phyloP scores from a whole-genome alignment of 2,113 vertebrate species.

The Pterocles orientalis region DNA sequence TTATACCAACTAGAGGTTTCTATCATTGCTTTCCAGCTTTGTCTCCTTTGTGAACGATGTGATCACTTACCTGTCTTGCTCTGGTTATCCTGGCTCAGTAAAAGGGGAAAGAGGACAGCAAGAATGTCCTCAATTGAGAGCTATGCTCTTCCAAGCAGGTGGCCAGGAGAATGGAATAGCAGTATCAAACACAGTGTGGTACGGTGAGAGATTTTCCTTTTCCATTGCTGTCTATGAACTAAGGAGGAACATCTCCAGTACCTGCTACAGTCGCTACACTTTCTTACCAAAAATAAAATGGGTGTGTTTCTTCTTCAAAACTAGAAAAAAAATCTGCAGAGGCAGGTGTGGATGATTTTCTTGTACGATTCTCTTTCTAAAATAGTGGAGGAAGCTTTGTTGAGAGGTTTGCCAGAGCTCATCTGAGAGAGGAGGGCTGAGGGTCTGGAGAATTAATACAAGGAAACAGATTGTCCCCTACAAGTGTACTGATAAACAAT shows the following conservation, averaged over 20 bases:
- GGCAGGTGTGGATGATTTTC: neutral
- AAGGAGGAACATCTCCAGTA: neutral
- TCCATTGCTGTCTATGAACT: neutral
- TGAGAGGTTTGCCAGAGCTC: neutral
- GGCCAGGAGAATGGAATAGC: neutral
- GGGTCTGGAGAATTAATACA: neutral
- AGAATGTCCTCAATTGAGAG: neutral
- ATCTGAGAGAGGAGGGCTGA: neutral
- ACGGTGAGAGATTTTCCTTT: neutral
- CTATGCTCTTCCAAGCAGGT: neutral
- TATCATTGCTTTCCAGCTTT: neutral
- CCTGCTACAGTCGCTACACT: neutral
- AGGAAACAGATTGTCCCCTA: conserved; percentile 33
- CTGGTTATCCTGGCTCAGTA: neutral
- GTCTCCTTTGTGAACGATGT: neutral
- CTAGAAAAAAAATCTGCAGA: neutral
- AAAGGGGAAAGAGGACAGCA: neutral
- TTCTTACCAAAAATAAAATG: neutral
- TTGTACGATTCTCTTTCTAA: neutral
- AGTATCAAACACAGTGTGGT: neutral
- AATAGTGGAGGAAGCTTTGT: neutral
- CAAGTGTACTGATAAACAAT: conserved; percentile 19
- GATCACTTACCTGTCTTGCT: neutral
- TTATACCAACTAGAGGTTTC: neutral
- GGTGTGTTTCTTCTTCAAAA: neutral